Percentiles rank a stretch among this genome's conserved stretches.
Evolutionary conservation across 2,113 vertebrate species (phyloP).

Genomic region (Rostratula benghalensis): DNA sequence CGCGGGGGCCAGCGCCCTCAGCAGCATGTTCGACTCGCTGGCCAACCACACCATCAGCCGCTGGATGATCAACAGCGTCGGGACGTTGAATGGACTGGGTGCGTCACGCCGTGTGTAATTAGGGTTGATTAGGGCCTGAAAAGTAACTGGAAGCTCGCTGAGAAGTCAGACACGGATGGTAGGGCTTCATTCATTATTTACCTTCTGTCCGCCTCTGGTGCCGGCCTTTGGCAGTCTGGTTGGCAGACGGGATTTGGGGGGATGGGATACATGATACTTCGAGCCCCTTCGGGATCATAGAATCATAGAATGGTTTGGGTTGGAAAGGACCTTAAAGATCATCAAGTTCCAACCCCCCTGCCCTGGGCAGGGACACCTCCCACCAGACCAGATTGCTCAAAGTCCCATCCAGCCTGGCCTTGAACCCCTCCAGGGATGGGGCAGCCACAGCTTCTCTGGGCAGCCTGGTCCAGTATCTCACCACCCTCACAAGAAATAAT

Average conservation of each 20-base stretch:
- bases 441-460: too few species aligned
- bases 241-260: rapidly evolving
- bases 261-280: rapidly evolving
- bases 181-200: constrained; percentile 4
- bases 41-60: constrained; percentile 95
- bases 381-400: too few species aligned
- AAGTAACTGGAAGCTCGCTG: neutral
- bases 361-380: too few species aligned
- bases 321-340: too few species aligned
- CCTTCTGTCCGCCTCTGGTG: neutral
- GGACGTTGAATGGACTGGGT: constrained; percentile 91
- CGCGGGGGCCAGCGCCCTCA: constrained; percentile 91
- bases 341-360: too few species aligned
- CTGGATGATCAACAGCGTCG: constrained; percentile 91
- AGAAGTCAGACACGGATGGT: neutral
- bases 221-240: neutral
- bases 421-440: too few species aligned
- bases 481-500: too few species aligned
- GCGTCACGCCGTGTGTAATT: rapidly evolving
- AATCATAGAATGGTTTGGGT: too few species aligned
- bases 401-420: too few species aligned
- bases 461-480: too few species aligned
- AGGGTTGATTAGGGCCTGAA: neutral
- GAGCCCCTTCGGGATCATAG: neutral
- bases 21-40: constrained; percentile 97